Base-by-base conservation (phyloP, 2,113 vertebrate genomes). In the Narcine bancroftii region DNA sequence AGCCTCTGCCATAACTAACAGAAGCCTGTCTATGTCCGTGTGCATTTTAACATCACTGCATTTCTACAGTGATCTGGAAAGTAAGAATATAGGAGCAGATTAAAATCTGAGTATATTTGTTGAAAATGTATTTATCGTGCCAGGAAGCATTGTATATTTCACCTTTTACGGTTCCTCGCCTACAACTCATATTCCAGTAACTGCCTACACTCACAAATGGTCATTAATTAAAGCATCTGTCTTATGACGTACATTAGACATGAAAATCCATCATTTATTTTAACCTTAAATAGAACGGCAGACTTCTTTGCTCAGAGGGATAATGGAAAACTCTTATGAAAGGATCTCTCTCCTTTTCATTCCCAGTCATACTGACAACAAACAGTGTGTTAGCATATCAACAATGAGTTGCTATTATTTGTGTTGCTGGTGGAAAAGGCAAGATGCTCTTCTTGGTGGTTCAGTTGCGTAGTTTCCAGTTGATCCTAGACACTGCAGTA, bases 61-160 rank as follows among this genome's bases (percentile, higher is more conserved):
- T 63, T 60, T 87, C 53, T 60, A 21, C 9, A 63, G 72, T 75
- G 72, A 13, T 4, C 19, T 60, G 81, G 81, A 87, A 87, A 87
- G 33, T 56, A 36, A 36, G 53, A 69, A 36, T 87, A 17, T 53
- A 60, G 60, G 60, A 36, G 9, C n/a, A 85, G 33, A 85, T 60
- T 85, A 60, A 85, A 85, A 60, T 36, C 13, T 36, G 13, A 36
- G 81, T 60, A 33, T 87, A n/a, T 63, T 87, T 85, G 56, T 87
- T 87, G 60, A 63, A 56, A 60, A n/a, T 63, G 17, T 60, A 63
- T 87, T 87, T 87, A 63, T 87, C 36, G 36, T 87, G 81, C 60
- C 81, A 60, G 53, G 53, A n/a, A 85, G 7, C 53, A 21, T 87
- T 60, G 81, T 36, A 15, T 36, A 56, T 63, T 87, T 87, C 33